Conservation (phyloP, 2,888 invertebrate species). For the Leucoptera coffeella region DNA sequence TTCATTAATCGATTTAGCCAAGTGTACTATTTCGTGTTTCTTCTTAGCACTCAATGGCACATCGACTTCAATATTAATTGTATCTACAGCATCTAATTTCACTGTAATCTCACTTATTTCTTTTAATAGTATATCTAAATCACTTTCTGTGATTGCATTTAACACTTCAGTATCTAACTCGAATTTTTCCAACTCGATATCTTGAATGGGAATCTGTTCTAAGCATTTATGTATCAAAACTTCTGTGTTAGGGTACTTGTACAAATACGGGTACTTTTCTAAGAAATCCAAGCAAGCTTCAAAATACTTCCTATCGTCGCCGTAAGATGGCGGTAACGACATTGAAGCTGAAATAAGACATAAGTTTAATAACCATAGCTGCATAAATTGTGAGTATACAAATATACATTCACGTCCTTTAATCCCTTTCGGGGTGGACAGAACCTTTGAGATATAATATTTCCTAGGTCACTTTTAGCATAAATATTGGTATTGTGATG, state of each 20-base stretch:
- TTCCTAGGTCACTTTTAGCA: too few species aligned
- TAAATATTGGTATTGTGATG: too few species aligned
- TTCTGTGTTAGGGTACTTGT: conserved; percentile 59
- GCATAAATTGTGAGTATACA: background rate
- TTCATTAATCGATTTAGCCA: conserved; percentile 50
- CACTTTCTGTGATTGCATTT: conserved; percentile 6
- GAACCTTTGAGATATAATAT: too few species aligned
- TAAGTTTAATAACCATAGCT: background rate
- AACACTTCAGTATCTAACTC: conserved; percentile 22
- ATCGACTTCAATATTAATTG: conserved; percentile 11
- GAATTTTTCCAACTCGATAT: conserved; percentile 22
- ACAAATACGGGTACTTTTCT: conserved; percentile 55
- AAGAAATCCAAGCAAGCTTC: conserved; percentile 50
- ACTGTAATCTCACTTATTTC: conserved; percentile 1
- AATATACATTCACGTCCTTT: background rate
- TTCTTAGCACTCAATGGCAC: conserved; percentile 57
- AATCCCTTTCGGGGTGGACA: too few species aligned
- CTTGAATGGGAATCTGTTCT: too few species aligned
- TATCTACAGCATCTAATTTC: background rate
- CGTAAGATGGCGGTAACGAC: conserved; percentile 20
- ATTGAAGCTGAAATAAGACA: conserved; percentile 10
- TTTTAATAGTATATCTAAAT: conserved; percentile 8
- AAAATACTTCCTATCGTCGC: conserved; percentile 42
- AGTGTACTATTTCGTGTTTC: conserved; percentile 60
- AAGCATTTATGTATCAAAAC: conserved; percentile 51